Evolutionary conservation across 2,888 invertebrate genomes (phyloP).

Genomic region (Drosophila suboccidentalis): DNA sequence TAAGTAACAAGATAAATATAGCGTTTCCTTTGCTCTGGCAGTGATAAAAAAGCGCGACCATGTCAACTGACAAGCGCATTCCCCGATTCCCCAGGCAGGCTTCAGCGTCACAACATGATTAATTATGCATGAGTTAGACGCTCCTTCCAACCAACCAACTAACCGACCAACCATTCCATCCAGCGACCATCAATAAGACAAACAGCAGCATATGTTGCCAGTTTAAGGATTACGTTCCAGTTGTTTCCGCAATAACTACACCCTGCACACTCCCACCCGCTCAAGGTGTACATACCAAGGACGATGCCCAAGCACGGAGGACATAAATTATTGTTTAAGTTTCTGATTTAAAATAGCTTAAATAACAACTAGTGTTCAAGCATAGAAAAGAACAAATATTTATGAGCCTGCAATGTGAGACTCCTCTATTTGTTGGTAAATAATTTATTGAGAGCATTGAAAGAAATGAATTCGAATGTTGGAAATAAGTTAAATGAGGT

Average conservation of each 20-base stretch:
- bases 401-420: conserved; percentile 1
- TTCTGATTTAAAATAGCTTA: conserved; percentile 25
- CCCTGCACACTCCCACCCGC: too few relatives aligned
- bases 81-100: conserved; percentile 19
- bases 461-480: background rate
- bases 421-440: background rate
- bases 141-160: conserved; percentile 1
- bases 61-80: conserved; percentile 67
- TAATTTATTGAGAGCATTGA: background rate
- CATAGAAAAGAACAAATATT: conserved; percentile 1
- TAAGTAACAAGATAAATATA: conserved; percentile 72
- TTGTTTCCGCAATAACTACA: conserved; percentile 6
- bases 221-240: conserved; percentile 38
- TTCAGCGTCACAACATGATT: conserved; percentile 68
- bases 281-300: conserved; percentile 11
- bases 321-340: conserved; percentile 21
- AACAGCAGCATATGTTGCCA: conserved; percentile 51
- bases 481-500: too few relatives aligned
- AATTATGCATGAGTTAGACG: conserved; percentile 68
- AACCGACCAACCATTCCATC: conserved; percentile 5
- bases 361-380: conserved; percentile 2
- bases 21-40: conserved; percentile 51
- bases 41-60: conserved; percentile 70
- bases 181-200: conserved; percentile 44
- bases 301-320: background rate